phyloP scores from a whole-genome alignment of 1,140 invertebrate genomes.

The Drosophila ohnishii region DNA sequence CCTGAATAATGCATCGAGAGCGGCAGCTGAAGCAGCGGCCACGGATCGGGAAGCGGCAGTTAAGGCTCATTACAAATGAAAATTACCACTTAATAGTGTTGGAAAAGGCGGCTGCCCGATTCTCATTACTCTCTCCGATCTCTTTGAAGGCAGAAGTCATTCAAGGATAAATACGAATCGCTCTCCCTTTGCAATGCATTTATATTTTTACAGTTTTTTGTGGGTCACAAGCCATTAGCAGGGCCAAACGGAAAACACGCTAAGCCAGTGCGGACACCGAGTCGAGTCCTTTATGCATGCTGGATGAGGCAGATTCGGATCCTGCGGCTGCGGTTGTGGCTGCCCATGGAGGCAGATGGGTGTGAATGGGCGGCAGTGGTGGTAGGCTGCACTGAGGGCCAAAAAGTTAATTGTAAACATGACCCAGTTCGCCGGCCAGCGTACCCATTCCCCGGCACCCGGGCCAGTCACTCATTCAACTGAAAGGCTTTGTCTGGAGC shows the following conservation, averaged over 20 bases:
- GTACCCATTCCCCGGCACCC: conserved; percentile 7
- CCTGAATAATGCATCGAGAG: conserved; percentile 63
- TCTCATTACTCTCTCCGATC: conserved; percentile 35
- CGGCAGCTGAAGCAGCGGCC: background rate
- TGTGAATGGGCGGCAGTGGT: conserved; percentile 11
- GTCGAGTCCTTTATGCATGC: conserved; percentile 70
- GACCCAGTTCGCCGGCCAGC: conserved; percentile 60
- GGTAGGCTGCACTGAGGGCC: conserved; percentile 34
- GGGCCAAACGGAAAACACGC: conserved; percentile 43
- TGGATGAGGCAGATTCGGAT: conserved; percentile 58
- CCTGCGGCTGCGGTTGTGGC: conserved; percentile 46
- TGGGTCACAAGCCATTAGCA: conserved; percentile 60
- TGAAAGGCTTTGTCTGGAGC: conserved; percentile 43
- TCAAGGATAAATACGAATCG: conserved; percentile 48
- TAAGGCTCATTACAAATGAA: conserved; percentile 73
- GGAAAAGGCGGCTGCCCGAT: conserved; percentile 40
- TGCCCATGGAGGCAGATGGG: conserved; percentile 27
- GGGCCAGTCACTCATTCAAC: conserved; percentile 31
- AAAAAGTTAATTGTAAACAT: conserved; percentile 81
- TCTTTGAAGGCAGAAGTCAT: conserved; percentile 55
- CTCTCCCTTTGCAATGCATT: conserved; percentile 20
- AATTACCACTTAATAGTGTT: conserved; percentile 77
- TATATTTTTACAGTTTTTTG: conserved; percentile 25
- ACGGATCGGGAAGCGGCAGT: conserved; percentile 21
- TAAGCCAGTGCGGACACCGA: conserved; percentile 43